These are phyloP conservation scores for Eueides isabella DNA, from an alignment of 1,140 invertebrate species.

Conservation along the genomic window DNA sequence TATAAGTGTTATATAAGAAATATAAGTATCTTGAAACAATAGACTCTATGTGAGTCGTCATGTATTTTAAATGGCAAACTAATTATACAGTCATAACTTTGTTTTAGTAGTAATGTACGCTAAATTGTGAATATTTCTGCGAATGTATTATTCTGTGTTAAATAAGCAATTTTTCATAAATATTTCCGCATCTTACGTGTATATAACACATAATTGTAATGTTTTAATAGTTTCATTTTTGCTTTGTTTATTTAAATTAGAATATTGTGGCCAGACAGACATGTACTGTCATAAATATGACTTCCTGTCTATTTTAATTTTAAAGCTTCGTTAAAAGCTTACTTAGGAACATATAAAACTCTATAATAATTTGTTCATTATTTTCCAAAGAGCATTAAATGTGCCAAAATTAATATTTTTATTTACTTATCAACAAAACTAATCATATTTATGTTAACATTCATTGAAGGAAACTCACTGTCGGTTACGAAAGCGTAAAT, in stretches of 20 bases:
- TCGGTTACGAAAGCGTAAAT: slow-evolving; percentile 32
- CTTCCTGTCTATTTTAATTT: too few relatives aligned
- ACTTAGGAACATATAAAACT: too few relatives aligned
- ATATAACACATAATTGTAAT: not conserved
- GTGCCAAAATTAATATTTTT: too few relatives aligned
- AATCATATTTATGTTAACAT: not conserved
- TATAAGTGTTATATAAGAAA: slow-evolving; percentile 38
- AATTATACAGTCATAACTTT: slow-evolving; percentile 12
- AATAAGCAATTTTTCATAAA: not conserved
- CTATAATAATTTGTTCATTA: too few relatives aligned
- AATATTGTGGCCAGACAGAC: not conserved
- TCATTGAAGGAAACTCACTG: slow-evolving; percentile 21
- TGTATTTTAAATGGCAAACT: not conserved
- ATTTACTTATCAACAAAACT: too few relatives aligned
- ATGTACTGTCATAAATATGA: not conserved
- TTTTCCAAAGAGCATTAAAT: too few relatives aligned
- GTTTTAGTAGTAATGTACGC: not conserved
- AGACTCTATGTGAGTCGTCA: slow-evolving; percentile 16
- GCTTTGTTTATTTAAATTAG: not conserved
- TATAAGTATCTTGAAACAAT: slow-evolving; percentile 43
- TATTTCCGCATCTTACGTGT: not conserved
- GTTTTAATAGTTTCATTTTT: not conserved
- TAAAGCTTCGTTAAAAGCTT: too few relatives aligned
- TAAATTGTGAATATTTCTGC: slow-evolving; percentile 16
- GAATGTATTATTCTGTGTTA: not conserved